Evolutionary conservation across 2,888 invertebrate species (phyloP).

Genomic region (Ochlodes sylvanus): DNA sequence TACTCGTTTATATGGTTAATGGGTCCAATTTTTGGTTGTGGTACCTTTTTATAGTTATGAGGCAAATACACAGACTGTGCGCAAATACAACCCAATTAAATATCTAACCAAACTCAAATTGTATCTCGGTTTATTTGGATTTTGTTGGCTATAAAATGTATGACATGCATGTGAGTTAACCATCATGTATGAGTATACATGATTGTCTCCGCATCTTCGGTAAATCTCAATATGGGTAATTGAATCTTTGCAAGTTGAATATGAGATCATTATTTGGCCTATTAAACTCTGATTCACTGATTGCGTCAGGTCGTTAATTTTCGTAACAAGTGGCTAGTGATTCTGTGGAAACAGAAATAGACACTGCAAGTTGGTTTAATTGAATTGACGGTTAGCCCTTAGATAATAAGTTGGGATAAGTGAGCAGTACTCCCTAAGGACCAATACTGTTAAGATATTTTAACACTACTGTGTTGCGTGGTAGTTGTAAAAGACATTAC

Average conservation of each 20-base stretch:
- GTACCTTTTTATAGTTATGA: too few relatives aligned
- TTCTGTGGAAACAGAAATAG: constrained; percentile 22
- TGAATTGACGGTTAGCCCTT: neutral
- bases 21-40: neutral
- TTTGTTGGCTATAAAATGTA: too few relatives aligned
- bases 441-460: neutral
- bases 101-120: too few relatives aligned
- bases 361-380: neutral
- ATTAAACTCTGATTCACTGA: constrained; percentile 44
- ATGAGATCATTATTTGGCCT: constrained; percentile 44
- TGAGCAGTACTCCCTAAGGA: neutral
- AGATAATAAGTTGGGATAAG: neutral
- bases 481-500: too few relatives aligned
- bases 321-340: constrained; percentile 30
- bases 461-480: too few relatives aligned
- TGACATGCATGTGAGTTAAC: too few relatives aligned
- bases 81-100: too few relatives aligned
- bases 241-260: constrained; percentile 26
- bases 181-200: too few relatives aligned
- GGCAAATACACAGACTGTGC: too few relatives aligned
- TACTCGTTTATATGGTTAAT: neutral
- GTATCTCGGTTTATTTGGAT: too few relatives aligned
- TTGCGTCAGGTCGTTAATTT: constrained; percentile 42
- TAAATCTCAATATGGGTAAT: constrained; percentile 17
- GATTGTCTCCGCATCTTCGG: neutral